Percentiles rank a stretch among this genome's conserved stretches.
These are phyloP conservation scores for Oscheius sp. DNA, from an alignment of 2,888 invertebrate species.

Conservation along the genomic window DNA sequence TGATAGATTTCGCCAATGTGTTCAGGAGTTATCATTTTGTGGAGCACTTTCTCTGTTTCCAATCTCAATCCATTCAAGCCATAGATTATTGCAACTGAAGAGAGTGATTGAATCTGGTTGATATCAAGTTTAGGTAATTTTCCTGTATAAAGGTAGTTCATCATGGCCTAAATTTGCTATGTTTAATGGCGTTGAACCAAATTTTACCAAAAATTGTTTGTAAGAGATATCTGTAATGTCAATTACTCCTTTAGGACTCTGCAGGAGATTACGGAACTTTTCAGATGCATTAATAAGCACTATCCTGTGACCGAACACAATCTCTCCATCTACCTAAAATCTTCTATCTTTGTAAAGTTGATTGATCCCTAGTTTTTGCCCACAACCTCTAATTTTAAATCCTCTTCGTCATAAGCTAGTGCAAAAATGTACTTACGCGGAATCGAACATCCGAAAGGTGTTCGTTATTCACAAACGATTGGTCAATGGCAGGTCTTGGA, in stretches of 20 bases:
- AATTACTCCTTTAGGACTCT: slow-evolving; percentile 77
- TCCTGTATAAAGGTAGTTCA: slow-evolving; percentile 91
- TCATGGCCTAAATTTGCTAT: slow-evolving; percentile 79
- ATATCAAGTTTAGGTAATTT: slow-evolving; percentile 82
- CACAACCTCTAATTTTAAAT: no score
- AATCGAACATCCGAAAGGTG: slow-evolving; percentile 91
- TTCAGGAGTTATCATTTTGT: slow-evolving; percentile 80
- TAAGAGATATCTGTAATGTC: slow-evolving; percentile 91
- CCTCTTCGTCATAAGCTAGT: no score
- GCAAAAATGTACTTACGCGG: no score
- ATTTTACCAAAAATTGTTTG: slow-evolving; percentile 85
- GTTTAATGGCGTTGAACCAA: not conserved
- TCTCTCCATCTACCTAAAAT: slow-evolving; percentile 78
- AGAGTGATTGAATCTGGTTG: slow-evolving; percentile 82
- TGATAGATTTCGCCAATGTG: slow-evolving; percentile 89
- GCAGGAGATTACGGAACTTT: slow-evolving; percentile 47
- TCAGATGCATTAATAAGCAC: slow-evolving; percentile 80
- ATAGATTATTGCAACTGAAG: slow-evolving; percentile 91
- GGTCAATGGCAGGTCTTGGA: slow-evolving; percentile 75
- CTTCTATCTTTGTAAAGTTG: not conserved
- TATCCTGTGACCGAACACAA: slow-evolving; percentile 92
- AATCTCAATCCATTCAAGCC: slow-evolving; percentile 84
- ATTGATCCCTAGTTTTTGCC: not conserved
- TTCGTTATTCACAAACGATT: slow-evolving; percentile 91
- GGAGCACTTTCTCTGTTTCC: slow-evolving; percentile 86